These are phyloP conservation scores for Lineus longissimus DNA, from an alignment of 1,140 invertebrate species.

Conservation along the genomic window DNA sequence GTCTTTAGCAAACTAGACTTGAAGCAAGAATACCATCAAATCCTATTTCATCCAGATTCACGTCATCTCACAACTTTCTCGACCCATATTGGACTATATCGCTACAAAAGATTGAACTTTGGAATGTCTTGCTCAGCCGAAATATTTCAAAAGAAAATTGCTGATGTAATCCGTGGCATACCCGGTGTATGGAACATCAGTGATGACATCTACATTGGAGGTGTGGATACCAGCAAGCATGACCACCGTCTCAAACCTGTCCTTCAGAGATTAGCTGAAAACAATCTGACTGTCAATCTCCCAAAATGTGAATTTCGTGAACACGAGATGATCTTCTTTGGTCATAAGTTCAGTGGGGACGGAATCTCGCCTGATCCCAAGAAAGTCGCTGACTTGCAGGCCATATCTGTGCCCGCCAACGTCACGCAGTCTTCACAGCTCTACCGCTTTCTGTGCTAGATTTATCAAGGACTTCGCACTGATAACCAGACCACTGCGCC, in stretches of 20 bases:
- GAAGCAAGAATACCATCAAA: constrained; percentile 21
- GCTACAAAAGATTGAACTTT: constrained; percentile 5
- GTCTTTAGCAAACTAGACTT: constrained; percentile 25
- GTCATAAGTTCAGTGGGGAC: too few species aligned
- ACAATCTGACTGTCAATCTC: not conserved
- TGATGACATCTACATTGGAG: constrained; percentile 13
- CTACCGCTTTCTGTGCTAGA: constrained; percentile 19
- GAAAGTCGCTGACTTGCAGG: constrained; percentile 31
- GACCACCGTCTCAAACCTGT: constrained; percentile 12
- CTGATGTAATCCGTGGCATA: not conserved
- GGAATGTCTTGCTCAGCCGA: constrained; percentile 11
- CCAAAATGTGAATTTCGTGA: constrained; percentile 22
- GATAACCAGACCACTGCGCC: constrained; percentile 23
- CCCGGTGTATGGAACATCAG: not conserved
- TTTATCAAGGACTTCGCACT: constrained; percentile 13
- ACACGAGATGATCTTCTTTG: too few species aligned
- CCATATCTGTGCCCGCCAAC: constrained; percentile 19
- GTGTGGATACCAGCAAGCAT: constrained; percentile 13
- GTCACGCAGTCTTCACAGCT: constrained; percentile 22
- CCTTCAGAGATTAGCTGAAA: not conserved
- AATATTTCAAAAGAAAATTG: too few species aligned
- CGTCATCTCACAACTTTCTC: too few species aligned
- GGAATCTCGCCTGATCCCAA: constrained; percentile 24
- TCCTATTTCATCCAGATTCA: too few species aligned
- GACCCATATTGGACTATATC: too few species aligned